These are phyloP conservation scores for Austrofundulus limnaeus DNA, from an alignment of 2,113 vertebrate species.

Conservation along the genomic window DNA sequence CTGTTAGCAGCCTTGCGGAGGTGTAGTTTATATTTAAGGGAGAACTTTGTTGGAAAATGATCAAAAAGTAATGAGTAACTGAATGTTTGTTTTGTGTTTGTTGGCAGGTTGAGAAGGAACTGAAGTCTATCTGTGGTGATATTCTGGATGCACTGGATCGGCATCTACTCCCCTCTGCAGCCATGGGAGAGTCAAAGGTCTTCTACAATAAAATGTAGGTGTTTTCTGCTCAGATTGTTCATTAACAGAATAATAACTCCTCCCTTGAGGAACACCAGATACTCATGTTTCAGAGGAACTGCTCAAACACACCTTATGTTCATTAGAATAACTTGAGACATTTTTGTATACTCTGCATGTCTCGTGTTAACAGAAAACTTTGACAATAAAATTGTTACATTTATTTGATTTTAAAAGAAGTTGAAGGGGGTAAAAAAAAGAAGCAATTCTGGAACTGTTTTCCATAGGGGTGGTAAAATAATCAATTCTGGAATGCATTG, in stretches of 20 bases:
- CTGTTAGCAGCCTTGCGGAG: not conserved
- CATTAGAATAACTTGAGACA: not conserved
- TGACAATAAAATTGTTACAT: not conserved
- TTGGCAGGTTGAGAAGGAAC: conserved; percentile 92
- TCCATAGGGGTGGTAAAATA: no score
- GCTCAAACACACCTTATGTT: not conserved
- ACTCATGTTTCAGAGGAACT: not conserved
- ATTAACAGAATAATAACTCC: not conserved
- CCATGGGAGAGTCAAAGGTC: conserved; percentile 97
- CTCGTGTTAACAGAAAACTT: not conserved
- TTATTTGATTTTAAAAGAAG: not conserved
- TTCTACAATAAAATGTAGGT: conserved; percentile 99
- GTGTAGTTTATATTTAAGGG: not conserved
- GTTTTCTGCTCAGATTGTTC: conserved; percentile 8
- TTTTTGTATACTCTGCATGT: not conserved
- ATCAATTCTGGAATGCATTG: no score
- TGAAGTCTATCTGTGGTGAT: conserved; percentile 96
- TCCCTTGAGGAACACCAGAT: not conserved
- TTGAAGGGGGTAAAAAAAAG: no score
- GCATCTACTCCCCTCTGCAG: conserved; percentile 97
- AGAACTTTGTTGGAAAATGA: no score
- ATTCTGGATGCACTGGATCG: conserved; percentile 98
- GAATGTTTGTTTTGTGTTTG: conserved; percentile 1
- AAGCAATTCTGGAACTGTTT: no score
- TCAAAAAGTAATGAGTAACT: not conserved